Evolutionary conservation across 37 sponge, comb jelly and placozoan genomes (phyloP).

Genomic region (Agelas oroides): DNA sequence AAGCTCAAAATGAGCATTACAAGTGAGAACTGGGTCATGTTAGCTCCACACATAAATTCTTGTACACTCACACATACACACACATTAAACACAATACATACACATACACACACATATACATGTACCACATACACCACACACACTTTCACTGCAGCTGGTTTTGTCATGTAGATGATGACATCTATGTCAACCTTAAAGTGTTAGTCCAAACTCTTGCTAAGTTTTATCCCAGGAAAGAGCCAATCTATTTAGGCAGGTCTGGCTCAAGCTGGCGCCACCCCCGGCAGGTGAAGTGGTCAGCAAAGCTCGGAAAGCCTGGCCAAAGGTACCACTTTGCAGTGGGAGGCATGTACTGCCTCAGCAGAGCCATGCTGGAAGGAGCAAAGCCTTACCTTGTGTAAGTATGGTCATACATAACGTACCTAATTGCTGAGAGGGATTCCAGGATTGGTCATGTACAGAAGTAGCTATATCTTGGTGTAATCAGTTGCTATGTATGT

Average conservation of each 20-base stretch:
- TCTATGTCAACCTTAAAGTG: slow-evolving; percentile 35
- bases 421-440: no score
- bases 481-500: no score
- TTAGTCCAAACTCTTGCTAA: slow-evolving; percentile 21
- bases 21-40: slow-evolving; percentile 21
- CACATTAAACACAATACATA: no score
- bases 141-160: slow-evolving; percentile 46
- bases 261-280: slow-evolving; percentile 44
- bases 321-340: slow-evolving; percentile 66
- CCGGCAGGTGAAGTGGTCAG: slow-evolving; percentile 22
- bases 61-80: no score
- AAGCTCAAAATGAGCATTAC: slow-evolving; percentile 30
- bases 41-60: not conserved
- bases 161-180: slow-evolving; percentile 69
- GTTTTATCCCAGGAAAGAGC: slow-evolving; percentile 57
- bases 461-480: no score
- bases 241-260: slow-evolving; percentile 57
- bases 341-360: slow-evolving; percentile 69
- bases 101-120: no score
- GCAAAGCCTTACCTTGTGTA: slow-evolving; percentile 51
- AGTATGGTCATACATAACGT: no score
- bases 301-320: slow-evolving; percentile 18
- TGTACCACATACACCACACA: no score
- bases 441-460: no score
- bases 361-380: slow-evolving; percentile 44